phyloP scores from a whole-genome alignment of 2,113 vertebrate genomes.

The Noturus placidus region DNA sequence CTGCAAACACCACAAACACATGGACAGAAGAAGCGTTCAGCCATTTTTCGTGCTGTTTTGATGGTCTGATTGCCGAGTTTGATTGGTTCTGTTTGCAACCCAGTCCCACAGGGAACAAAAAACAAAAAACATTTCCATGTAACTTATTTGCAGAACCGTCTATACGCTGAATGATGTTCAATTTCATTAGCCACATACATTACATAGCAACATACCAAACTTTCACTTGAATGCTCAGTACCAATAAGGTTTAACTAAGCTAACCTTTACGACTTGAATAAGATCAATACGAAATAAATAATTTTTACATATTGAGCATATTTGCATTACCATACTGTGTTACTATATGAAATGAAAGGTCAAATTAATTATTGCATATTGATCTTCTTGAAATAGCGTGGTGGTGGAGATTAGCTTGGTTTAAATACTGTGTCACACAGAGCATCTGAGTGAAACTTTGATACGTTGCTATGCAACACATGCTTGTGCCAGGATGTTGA shows the following conservation, averaged over 20 bases:
- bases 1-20: conserved; percentile 62
- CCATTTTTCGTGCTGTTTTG: neutral
- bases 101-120: neutral
- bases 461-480: neutral
- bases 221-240: neutral
- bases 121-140: neutral
- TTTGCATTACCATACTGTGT: neutral
- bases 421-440: neutral
- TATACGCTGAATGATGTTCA: neutral
- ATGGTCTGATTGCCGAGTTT: neutral
- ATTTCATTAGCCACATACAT: neutral
- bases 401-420: neutral
- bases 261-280: neutral
- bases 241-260: neutral
- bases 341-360: neutral
- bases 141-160: neutral
- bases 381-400: neutral
- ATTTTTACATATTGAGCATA: neutral
- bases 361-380: neutral
- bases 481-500: neutral
- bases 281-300: neutral
- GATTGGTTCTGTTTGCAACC: neutral
- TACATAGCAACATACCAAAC: neutral
- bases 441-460: neutral
- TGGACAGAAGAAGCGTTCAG: neutral